phyloP scores from a whole-genome alignment of 2,797 vertebrate species.

The Pantherophis vulpinus region DNA sequence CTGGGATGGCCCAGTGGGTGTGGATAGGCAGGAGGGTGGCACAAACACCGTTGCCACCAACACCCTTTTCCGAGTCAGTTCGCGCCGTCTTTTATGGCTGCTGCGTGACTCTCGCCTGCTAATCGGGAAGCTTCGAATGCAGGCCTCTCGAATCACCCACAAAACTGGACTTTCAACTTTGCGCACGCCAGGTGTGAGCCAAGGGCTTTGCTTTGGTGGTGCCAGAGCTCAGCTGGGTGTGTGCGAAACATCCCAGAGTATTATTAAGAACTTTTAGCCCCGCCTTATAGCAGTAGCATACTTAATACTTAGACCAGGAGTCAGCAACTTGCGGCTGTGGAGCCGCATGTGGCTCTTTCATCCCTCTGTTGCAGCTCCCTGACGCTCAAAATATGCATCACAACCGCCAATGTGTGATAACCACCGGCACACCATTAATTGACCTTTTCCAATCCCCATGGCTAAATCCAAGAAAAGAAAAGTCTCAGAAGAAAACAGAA shows the following conservation, averaged over 20 bases:
- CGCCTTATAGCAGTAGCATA: not conserved
- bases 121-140: not conserved
- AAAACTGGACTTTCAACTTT: not conserved
- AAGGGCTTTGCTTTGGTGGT: not conserved
- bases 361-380: too few species aligned
- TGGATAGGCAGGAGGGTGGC: not conserved
- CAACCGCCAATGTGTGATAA: too few species aligned
- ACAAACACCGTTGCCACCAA: not conserved
- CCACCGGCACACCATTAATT: too few species aligned
- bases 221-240: not conserved
- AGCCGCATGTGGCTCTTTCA: too few species aligned
- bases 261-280: not conserved
- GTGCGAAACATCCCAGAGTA: not conserved
- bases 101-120: not conserved
- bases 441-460: too few species aligned
- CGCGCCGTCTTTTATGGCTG: not conserved
- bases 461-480: too few species aligned
- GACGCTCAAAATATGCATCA: too few species aligned
- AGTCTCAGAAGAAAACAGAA: too few species aligned
- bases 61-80: not conserved
- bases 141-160: not conserved
- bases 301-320: too few species aligned
- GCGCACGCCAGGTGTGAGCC: not conserved
- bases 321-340: too few species aligned
- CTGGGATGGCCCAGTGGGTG: not conserved